Evolutionary conservation across 1,140 invertebrate species (phyloP).

Genomic region (Sarcophaga bullata): DNA sequence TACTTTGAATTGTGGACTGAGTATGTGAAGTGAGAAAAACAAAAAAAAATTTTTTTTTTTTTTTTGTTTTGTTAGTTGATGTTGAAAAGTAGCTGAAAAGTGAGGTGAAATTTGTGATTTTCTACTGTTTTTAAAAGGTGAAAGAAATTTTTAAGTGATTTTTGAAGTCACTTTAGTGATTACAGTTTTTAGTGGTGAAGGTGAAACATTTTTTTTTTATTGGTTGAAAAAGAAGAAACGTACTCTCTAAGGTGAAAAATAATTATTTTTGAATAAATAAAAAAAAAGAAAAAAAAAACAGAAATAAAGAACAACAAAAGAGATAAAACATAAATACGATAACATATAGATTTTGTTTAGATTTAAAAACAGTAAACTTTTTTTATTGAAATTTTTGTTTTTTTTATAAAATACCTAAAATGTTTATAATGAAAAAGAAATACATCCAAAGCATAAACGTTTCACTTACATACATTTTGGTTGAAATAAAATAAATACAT

Average conservation of each 20-base stretch:
- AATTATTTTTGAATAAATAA: not conserved
- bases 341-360: slow-evolving; percentile 8
- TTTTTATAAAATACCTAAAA: slow-evolving; percentile 15
- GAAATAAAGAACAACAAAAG: too few relatives aligned
- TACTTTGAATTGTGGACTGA: slow-evolving; percentile 17
- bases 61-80: not conserved
- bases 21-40: slow-evolving; percentile 23
- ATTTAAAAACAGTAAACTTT: not conserved
- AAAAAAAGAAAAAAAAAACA: not conserved
- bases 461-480: slow-evolving; percentile 35
- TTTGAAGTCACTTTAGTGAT: slow-evolving; percentile 1
- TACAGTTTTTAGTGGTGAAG: slow-evolving; percentile 14
- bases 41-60: too few relatives aligned
- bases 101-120: slow-evolving; percentile 31
- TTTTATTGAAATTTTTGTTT: not conserved
- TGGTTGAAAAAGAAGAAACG: slow-evolving; percentile 24
- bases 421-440: slow-evolving; percentile 28
- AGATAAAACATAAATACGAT: too few relatives aligned
- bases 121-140: slow-evolving; percentile 21
- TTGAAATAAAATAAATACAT: slow-evolving; percentile 13
- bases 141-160: not conserved
- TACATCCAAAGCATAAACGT: slow-evolving; percentile 31
- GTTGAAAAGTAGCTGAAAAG: slow-evolving; percentile 30
- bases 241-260: slow-evolving; percentile 7
- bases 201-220: slow-evolving; percentile 13